Base-by-base conservation (phyloP, 2,113 vertebrate genomes). In the Lathamus discolor region DNA sequence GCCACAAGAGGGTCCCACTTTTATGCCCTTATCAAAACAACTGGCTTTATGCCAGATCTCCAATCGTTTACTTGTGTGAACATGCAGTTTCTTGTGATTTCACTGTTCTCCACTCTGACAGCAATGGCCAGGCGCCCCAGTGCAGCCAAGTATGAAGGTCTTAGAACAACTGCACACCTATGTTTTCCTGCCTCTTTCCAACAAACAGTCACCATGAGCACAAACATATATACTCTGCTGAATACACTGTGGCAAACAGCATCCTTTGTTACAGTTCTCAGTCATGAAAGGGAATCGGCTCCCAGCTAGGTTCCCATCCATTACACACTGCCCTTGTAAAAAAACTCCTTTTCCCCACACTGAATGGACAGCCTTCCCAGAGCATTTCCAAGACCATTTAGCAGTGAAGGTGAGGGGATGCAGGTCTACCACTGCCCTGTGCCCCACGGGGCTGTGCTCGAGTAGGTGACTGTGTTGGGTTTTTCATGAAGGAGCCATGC, bases 371-470 rank as follows among this genome's bases (percentile, higher is more conserved):
- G 3, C 13, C 75, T 92, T 84, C 33, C 39, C 18, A 44, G 43
- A 54, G 46, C 29, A 9, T 70, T 91, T 72, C 72, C 24, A n/a
- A 17, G 48, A 10, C 9, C 0, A 0, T 63, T 89, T 51, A 48
- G 51, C 54, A 51, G 64, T 17, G 25, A 85, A 46, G 19, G 14
- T 28, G 68, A 35, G 33, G 33, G 25, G 14, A 27, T 18, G 24
- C 5, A n/a, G 52, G n/a, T 76, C 51, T 29, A 3, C 62, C 17
- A 6, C 43, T 77, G 37, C 5, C 13, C 5, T 1, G 1, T 68
- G 74, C 22, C 48, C n/a, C 7, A 0, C 2, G 19, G 23, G 23
- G 57, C 41, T 44, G 54, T 0, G 0, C 31, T 64, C 1, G 0
- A 28, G 10, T 25, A 35, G 24, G 20, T 4, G 1, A 20, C 52